Evolutionary conservation across 64 coral and sea anemone genomes (phyloP).

Genomic region (Actinia equina): DNA sequence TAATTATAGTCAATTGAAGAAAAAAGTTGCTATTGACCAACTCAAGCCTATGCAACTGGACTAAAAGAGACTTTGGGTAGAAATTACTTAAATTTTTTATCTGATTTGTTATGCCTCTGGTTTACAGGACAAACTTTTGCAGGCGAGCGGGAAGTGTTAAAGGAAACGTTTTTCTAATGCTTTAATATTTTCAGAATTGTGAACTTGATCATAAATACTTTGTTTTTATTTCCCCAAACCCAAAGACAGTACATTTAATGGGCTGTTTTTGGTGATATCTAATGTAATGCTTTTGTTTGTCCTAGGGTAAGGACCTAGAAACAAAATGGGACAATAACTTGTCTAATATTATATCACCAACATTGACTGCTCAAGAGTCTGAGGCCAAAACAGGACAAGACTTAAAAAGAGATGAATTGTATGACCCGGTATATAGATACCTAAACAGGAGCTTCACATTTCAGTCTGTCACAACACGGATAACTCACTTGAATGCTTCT

Average conservation of each 20-base stretch:
- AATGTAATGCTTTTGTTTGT: neutral
- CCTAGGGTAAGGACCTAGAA: neutral
- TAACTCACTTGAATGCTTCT: neutral
- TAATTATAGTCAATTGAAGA: no score
- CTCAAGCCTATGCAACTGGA: no score
- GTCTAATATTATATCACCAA: conserved; percentile 10
- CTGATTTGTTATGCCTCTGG: no score
- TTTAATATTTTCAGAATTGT: no score
- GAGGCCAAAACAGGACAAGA: neutral
- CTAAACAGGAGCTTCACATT: neutral
- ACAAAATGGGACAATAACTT: conserved; percentile 1
- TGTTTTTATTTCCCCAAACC: neutral
- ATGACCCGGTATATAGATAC: neutral
- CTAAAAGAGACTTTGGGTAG: no score
- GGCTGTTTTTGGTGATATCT: neutral
- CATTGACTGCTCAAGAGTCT: neutral
- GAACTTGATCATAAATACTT: no score
- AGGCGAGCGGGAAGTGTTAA: no score
- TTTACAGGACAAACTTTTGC: no score
- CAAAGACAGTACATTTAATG: neutral
- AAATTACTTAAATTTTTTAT: no score
- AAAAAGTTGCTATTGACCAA: no score
- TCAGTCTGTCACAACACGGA: neutral
- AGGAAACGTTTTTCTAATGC: no score
- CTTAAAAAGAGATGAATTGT: neutral